Conservation (phyloP, 2,113 vertebrate genomes). For the Hyperopisus bebe region DNA sequence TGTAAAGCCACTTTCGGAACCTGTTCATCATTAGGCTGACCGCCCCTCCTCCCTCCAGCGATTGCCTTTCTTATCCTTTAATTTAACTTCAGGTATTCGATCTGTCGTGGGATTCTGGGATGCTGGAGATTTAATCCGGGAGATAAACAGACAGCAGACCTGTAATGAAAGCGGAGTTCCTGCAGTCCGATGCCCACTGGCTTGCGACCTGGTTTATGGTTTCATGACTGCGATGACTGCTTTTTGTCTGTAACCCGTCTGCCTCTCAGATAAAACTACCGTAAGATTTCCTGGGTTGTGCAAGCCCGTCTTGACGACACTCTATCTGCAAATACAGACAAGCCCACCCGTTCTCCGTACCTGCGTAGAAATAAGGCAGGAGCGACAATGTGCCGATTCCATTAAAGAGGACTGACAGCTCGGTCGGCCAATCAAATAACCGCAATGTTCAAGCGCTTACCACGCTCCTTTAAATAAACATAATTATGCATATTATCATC, state of each 20-base stretch:
- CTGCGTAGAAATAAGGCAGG: background rate
- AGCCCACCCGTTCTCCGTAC: background rate
- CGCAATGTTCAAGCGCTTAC: background rate
- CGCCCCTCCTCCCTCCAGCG: constrained; percentile 37
- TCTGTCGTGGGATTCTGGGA: background rate
- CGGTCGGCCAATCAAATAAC: background rate
- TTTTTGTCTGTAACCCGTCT: background rate
- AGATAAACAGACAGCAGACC: background rate
- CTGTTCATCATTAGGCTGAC: constrained; percentile 82
- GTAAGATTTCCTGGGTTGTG: background rate
- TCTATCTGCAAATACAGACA: background rate
- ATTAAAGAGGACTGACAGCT: background rate
- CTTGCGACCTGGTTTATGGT: background rate
- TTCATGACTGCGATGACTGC: background rate
- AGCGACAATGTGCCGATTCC: background rate
- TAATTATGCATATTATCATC: background rate
- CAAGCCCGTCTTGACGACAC: background rate
- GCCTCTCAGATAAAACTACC: background rate
- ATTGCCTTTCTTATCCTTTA: background rate
- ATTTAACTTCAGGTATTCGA: background rate
- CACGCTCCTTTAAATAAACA: background rate
- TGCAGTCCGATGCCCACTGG: background rate
- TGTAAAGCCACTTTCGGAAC: constrained; percentile 94
- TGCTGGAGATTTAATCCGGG: background rate
- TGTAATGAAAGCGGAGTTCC: background rate